A percentile compares a stretch with the other conserved stretches of the same genome.
phyloP scores from a whole-genome alignment of 2,888 invertebrate genomes.

The Ametastegia equiseti region DNA sequence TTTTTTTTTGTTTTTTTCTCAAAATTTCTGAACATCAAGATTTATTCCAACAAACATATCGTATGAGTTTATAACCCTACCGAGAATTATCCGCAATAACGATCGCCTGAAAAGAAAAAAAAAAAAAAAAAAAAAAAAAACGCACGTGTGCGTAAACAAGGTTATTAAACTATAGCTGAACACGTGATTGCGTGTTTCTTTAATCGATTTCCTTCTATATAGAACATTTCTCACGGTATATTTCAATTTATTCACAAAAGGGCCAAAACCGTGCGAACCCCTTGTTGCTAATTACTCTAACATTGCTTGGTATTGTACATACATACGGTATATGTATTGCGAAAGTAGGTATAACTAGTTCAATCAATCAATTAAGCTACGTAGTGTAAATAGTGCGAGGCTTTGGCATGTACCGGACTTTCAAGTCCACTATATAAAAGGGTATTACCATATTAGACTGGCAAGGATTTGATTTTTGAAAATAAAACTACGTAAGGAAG shows the following conservation, averaged over 20 bases:
- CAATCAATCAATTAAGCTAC: neutral
- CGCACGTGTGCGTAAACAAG: constrained; percentile 12
- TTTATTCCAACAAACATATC: too few relatives aligned
- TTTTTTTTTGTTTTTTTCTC: neutral
- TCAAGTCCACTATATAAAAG: too few relatives aligned
- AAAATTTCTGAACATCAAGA: too few relatives aligned
- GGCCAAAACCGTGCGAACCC: too few relatives aligned
- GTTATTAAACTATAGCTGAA: neutral
- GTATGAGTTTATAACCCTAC: too few relatives aligned
- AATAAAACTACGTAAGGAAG: neutral
- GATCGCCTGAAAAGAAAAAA: too few relatives aligned
- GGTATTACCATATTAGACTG: neutral
- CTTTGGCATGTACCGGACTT: neutral
- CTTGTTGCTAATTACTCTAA: too few relatives aligned
- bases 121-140: neutral
- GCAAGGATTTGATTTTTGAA: neutral
- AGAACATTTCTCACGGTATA: neutral
- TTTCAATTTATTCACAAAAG: too few relatives aligned
- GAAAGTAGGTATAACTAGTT: neutral
- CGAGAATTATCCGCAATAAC: neutral
- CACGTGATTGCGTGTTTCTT: constrained; percentile 25
- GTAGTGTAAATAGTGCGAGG: neutral
- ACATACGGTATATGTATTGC: neutral
- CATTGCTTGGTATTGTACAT: too few relatives aligned
- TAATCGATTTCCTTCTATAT: too few relatives aligned